Conservation (phyloP, 2,888 invertebrate species). For the Epistrophe grossulariae region DNA sequence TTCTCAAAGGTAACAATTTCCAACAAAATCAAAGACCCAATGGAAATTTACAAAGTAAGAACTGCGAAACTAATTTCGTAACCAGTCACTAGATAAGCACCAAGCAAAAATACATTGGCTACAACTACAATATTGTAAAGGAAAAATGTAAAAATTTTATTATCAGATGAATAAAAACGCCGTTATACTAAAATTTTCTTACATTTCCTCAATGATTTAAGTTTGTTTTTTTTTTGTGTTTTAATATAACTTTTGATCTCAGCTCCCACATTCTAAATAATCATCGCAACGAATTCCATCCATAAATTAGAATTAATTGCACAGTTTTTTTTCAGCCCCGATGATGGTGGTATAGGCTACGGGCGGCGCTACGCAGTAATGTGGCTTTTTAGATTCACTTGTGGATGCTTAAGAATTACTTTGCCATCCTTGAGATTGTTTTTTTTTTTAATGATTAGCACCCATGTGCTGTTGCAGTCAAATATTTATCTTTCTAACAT, state of each 20-base stretch:
- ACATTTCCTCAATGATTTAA: conserved; percentile 28
- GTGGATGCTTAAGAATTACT: conserved; percentile 35
- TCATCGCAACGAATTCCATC: conserved; percentile 37
- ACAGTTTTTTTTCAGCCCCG: conserved; percentile 29
- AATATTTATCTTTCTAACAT: conserved; percentile 47
- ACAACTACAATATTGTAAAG: background rate
- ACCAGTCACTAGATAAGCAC: too few relatives aligned
- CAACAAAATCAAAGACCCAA: too few relatives aligned
- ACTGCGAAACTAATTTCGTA: background rate
- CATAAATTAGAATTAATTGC: conserved; percentile 67
- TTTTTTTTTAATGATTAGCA: conserved; percentile 45
- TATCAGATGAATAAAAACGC: background rate
- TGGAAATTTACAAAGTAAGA: too few relatives aligned
- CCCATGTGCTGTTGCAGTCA: conserved; percentile 24
- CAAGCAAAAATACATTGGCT: background rate
- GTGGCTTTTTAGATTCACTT: conserved; percentile 17
- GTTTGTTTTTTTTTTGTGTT: background rate
- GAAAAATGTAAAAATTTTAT: background rate
- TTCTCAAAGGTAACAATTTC: too few relatives aligned
- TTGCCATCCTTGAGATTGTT: conserved; percentile 41
- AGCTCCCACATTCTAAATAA: conserved; percentile 48
- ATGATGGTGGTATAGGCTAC: background rate
- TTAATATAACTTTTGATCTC: background rate
- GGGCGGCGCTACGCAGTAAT: conserved; percentile 14
- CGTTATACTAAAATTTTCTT: background rate